Evolutionary conservation across 2,888 invertebrate genomes (phyloP).

Genomic region (Melanostoma scalare): DNA sequence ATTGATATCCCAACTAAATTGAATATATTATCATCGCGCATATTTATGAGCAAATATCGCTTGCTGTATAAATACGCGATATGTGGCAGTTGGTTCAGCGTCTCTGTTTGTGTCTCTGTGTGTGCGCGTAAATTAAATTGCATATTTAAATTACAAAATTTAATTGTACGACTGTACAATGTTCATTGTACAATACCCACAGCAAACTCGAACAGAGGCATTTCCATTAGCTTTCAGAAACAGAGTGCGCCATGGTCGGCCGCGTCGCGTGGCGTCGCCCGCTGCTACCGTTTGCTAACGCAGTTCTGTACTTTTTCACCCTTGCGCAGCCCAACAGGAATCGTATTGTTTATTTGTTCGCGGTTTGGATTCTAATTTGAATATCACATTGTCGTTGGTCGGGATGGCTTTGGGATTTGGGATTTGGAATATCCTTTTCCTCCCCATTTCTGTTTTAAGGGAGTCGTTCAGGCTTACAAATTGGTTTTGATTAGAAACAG

Average conservation of each 20-base stretch:
- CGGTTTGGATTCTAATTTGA: constrained; percentile 53
- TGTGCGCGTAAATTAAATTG: constrained; percentile 3
- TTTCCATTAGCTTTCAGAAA: constrained; percentile 21
- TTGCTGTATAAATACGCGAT: no score
- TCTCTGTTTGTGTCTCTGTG: no score
- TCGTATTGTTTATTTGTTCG: constrained; percentile 45
- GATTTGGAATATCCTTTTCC: background rate
- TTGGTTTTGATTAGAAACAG: constrained; percentile 63
- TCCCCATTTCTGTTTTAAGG: background rate
- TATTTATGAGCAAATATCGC: no score
- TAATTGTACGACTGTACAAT: constrained; percentile 8
- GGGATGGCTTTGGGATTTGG: background rate
- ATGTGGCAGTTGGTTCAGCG: no score
- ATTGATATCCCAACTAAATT: no score
- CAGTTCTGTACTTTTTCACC: background rate
- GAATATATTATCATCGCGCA: no score
- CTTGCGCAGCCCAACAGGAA: background rate
- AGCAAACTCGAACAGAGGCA: background rate
- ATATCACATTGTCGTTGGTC: constrained; percentile 32
- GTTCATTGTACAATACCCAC: background rate
- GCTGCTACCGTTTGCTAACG: background rate
- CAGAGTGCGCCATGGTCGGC: background rate
- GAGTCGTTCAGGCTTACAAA: constrained; percentile 30
- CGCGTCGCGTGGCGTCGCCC: no score
- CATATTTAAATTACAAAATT: constrained; percentile 14